These are phyloP conservation scores for Amazona ochrocephala DNA, from an alignment of 2,797 vertebrate species.

Conservation along the genomic window DNA sequence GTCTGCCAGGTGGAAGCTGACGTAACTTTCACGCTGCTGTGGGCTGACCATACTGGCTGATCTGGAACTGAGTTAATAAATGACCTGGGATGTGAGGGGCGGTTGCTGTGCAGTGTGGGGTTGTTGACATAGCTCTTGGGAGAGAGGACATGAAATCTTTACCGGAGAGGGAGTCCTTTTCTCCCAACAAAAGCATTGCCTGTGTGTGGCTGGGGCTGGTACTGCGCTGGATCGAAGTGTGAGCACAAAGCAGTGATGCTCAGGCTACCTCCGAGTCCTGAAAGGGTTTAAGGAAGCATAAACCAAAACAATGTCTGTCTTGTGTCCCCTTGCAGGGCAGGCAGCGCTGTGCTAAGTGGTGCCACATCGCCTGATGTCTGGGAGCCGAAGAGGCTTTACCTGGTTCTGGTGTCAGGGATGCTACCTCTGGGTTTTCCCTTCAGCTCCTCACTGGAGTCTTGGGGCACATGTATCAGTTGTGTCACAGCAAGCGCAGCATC, in stretches of 20 bases:
- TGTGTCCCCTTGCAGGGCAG: neutral
- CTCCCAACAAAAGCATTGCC: accelerated
- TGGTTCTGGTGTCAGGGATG: neutral
- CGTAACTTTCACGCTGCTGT: neutral
- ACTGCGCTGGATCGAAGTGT: accelerated
- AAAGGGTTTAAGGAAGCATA: neutral
- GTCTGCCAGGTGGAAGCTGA: slow-evolving; percentile 22
- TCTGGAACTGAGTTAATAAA: slow-evolving; percentile 54
- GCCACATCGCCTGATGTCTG: neutral
- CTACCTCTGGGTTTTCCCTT: neutral
- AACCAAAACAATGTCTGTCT: neutral
- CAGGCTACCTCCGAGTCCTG: neutral
- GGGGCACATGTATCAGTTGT: neutral
- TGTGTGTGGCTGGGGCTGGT: accelerated
- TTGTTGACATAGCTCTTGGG: neutral
- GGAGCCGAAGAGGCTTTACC: neutral
- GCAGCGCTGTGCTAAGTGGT: accelerated
- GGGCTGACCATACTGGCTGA: slow-evolving; percentile 1
- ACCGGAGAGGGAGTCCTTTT: neutral
- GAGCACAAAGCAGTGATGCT: neutral
- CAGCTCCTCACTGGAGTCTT: accelerated
- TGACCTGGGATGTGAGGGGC: neutral
- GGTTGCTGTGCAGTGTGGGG: neutral
- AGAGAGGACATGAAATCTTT: neutral
- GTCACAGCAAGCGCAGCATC: neutral